Percentiles rank a stretch among this genome's conserved stretches.
These are phyloP conservation scores for Parthenolecanium corni DNA, from an alignment of 2,888 invertebrate species.

Conservation along the genomic window DNA sequence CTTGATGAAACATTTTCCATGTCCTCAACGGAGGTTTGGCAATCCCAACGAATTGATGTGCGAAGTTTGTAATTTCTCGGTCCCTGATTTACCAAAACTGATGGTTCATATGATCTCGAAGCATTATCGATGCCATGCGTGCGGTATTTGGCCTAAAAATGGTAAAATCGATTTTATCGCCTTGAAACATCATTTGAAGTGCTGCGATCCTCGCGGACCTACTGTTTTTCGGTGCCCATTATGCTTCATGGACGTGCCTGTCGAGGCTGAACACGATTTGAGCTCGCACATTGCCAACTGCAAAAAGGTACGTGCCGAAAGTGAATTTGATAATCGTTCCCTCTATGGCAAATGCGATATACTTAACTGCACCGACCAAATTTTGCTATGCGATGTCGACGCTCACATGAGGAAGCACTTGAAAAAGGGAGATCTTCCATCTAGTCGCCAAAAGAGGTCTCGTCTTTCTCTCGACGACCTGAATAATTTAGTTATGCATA, in stretches of 20 bases:
- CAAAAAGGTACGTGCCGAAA: no score
- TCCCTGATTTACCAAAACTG: background rate
- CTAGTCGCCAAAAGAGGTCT: no score
- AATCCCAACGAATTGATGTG: background rate
- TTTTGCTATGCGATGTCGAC: no score
- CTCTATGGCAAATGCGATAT: no score
- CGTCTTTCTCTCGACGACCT: no score
- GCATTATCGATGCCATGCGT: background rate
- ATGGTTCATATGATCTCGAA: background rate
- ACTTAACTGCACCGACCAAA: no score
- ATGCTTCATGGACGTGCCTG: background rate
- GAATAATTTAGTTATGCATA: no score
- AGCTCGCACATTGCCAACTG: background rate
- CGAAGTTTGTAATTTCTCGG: background rate
- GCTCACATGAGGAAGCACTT: no score
- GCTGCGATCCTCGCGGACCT: background rate
- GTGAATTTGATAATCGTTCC: no score
- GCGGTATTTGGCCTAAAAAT: background rate
- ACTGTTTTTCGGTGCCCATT: background rate
- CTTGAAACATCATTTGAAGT: background rate
- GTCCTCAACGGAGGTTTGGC: background rate
- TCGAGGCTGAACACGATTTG: background rate
- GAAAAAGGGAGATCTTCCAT: no score
- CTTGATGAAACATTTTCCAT: background rate
- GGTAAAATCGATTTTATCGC: no score